Base-by-base conservation (phyloP, 2,113 vertebrate species). In the Onychostoma macrolepis region DNA sequence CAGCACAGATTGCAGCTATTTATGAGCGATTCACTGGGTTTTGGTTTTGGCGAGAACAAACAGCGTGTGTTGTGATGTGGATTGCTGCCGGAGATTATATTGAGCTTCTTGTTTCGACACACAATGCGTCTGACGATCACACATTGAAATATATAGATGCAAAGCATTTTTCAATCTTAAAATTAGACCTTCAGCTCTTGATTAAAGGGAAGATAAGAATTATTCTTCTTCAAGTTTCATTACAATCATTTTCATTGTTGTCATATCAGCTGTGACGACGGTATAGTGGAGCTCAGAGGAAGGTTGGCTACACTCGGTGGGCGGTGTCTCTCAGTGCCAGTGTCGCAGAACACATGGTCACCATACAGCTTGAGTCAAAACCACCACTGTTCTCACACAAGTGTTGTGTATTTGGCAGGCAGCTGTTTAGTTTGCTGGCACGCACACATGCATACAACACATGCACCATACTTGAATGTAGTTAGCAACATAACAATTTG, bases 281-380 rank as follows among this genome's bases (percentile, higher is more conserved):
- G 19, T 48, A 41, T 50, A 15, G 43, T 80, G 26, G 53, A 48
- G 45, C 61, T 67, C 21, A 56, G 82, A 50, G 30, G 21, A 21
- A 36, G 36, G n/a, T 80, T 86, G 61, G 6, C 10, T 80, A 38
- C 4, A 61, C 41, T 79, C 24, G 9, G n/a, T 84, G 76, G 82
- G 76, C n/a, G 69, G 87, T 85, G 69, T 88, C 85, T 86, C 85
- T 90, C 87, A 79, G 91, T 90, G 69, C 83, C 56, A 88, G 89
- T 89, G 88, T 86, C 85, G 84, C 86, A 88, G 72, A 75, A 86
- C 88, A 87, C 88, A 89, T 88, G 89, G 90, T 83, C 63, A 84
- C 76, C 87, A 89, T 67, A 79, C 82, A 80, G 78, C 75, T 90
- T 89, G 83, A 67, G 78, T 85, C 84, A 91, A 90, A 89, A 89